Evolutionary conservation across 1,140 invertebrate genomes (phyloP).

Genomic region (Hirudo medicinalis): DNA sequence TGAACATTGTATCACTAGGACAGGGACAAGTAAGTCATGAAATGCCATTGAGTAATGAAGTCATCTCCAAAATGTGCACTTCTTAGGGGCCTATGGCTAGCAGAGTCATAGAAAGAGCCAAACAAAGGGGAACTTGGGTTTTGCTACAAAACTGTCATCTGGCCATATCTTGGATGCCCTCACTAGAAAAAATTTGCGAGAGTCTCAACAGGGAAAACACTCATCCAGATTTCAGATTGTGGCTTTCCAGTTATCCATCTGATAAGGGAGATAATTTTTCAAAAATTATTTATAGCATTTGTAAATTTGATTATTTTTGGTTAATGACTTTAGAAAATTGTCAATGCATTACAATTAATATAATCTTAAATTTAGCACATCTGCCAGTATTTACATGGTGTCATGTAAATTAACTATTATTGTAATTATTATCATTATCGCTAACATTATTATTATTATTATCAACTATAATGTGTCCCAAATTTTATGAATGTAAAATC

Average conservation of each 20-base stretch:
- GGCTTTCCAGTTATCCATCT: constrained; percentile 40
- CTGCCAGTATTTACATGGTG: constrained; percentile 25
- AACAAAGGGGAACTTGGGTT: constrained; percentile 37
- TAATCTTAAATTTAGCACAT: neutral
- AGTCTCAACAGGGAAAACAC: constrained; percentile 32
- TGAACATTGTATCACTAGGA: constrained; percentile 41
- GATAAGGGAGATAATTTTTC: constrained; percentile 26
- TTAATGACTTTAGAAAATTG: neutral
- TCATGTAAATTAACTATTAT: no score
- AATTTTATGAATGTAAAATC: neutral
- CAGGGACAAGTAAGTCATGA: constrained; percentile 39
- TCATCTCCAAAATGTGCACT: constrained; percentile 55
- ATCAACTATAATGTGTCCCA: no score
- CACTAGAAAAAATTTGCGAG: constrained; percentile 41
- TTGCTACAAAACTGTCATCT: constrained; percentile 43
- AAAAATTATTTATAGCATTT: constrained; percentile 9
- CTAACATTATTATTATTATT: no score
- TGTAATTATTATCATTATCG: no score
- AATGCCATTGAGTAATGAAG: no score
- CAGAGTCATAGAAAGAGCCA: constrained; percentile 36
- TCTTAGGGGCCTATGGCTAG: constrained; percentile 40
- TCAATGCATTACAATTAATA: neutral
- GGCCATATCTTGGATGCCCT: constrained; percentile 38
- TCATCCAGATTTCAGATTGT: constrained; percentile 37
- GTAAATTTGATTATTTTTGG: neutral